Evolutionary conservation across 2,797 vertebrate genomes (phyloP), one percentile per base, ranked within the genome.

Genomic region (Falco concolor): DNA sequence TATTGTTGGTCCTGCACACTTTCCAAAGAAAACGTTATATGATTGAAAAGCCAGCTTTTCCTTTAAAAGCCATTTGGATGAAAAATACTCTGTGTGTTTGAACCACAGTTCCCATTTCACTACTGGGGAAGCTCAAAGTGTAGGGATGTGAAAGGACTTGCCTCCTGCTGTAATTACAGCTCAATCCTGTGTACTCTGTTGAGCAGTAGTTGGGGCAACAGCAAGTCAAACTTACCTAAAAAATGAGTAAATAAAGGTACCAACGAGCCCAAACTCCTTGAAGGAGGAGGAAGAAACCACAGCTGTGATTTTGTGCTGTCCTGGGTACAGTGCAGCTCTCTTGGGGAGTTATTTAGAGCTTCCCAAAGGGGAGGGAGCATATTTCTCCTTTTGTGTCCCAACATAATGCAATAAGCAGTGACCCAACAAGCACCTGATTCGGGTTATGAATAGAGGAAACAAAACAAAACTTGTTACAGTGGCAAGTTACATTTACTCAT

Each of bases 11-110:
- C 27, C 52, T 79, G 47, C 6, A 4, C 2, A 1, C 23, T 88
- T 95, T 45, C 54, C 69, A 70, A 78, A 85, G 79, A 65, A 91
- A 73, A 72, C 0, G 1, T 38, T 8, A 8, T 56, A 4, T 65
- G 83, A 86, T 72, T 78, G 73, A 84, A 87, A 91, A 94, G 49
- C 19, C 92, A 91, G 44, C n/a, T 64, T 89, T 85, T 77, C 25
- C 38, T 82, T 90, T 56, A 53, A 76, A 92, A 80, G 12, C 27
- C 42, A 11, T 78, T 83, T 77, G 57, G 24, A 36, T 83, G 84
- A 77, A 81, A 85, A 81, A n/a, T n/a, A 5, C 24, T 30, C 0
- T 0, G 15, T 38, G 6, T n/a, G 9, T 84, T 93, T 88, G 60
- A 81, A 49, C 56, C 32, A 27, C 0, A 2, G 32, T 89, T 91